phyloP scores from a whole-genome alignment of 2,888 invertebrate genomes.

The Amphipoea oculea region DNA sequence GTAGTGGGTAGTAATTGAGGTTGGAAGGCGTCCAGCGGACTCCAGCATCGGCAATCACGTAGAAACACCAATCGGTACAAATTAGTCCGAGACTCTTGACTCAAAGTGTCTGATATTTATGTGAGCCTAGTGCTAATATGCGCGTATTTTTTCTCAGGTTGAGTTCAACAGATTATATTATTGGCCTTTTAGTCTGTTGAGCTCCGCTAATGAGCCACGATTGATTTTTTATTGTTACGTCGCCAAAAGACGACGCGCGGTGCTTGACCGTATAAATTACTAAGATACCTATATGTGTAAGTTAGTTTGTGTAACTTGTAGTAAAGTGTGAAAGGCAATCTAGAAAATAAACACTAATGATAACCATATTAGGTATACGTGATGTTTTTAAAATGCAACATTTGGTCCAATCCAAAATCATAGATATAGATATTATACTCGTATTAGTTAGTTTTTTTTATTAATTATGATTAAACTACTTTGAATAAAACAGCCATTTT shows the following conservation, averaged over 20 bases:
- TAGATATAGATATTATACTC: too few relatives aligned
- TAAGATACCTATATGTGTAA: background rate
- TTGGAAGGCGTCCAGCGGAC: constrained; percentile 52
- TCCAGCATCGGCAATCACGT: constrained; percentile 46
- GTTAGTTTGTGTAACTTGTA: background rate
- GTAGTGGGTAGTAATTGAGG: constrained; percentile 45
- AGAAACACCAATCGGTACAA: constrained; percentile 41
- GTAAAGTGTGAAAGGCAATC: background rate
- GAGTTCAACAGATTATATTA: background rate
- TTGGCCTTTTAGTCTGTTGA: too few relatives aligned
- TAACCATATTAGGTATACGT: background rate
- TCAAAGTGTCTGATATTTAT: constrained; percentile 24
- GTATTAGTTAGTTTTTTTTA: too few relatives aligned
- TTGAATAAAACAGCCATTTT: too few relatives aligned
- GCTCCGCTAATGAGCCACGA: too few relatives aligned
- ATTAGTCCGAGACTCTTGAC: constrained; percentile 39
- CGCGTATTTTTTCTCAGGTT: background rate
- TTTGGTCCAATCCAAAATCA: too few relatives aligned
- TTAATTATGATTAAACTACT: too few relatives aligned
- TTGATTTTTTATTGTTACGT: too few relatives aligned
- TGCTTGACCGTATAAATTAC: background rate
- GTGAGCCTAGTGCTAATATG: constrained; percentile 15
- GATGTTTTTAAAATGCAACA: background rate
- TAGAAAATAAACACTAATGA: background rate
- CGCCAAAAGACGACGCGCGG: too few relatives aligned